A percentile compares a stretch with the other conserved stretches of the same genome.
phyloP scores from a whole-genome alignment of 2,888 invertebrate genomes.

The Coelopa pilipes region DNA sequence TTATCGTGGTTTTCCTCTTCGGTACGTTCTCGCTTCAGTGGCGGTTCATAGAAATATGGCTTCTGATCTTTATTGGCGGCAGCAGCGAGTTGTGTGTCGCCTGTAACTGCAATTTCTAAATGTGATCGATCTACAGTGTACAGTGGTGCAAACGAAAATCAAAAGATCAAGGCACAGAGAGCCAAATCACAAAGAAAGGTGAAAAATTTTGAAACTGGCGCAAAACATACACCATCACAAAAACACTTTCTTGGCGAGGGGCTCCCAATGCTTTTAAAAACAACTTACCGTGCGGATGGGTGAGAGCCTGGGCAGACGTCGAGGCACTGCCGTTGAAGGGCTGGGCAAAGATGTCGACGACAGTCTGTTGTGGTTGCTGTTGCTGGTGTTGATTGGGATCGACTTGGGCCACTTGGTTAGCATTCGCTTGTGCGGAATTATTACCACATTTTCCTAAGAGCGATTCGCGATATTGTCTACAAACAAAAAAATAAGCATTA shows the following conservation, averaged over 20 bases:
- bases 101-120: slow-evolving; percentile 61
- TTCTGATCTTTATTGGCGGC: slow-evolving; percentile 55
- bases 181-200: too few species aligned
- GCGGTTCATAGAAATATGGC: slow-evolving; percentile 62
- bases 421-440: slow-evolving; percentile 51
- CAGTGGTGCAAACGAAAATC: slow-evolving; percentile 25
- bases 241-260: not conserved
- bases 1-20: slow-evolving; percentile 63
- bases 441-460: slow-evolving; percentile 58
- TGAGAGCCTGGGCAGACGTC: slow-evolving; percentile 59
- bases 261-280: too few species aligned
- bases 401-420: slow-evolving; percentile 56
- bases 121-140: slow-evolving; percentile 42
- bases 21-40: slow-evolving; percentile 59
- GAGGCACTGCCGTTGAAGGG: slow-evolving; percentile 61
- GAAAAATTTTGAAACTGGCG: not conserved
- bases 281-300: slow-evolving; percentile 63
- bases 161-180: slow-evolving; percentile 23
- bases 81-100: slow-evolving; percentile 59
- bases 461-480: slow-evolving; percentile 60
- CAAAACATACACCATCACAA: not conserved
- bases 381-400: slow-evolving; percentile 57
- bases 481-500: not conserved
- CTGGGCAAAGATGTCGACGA: slow-evolving; percentile 60
- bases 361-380: slow-evolving; percentile 58